Conservation (phyloP, 2,113 vertebrate species). For the Nyctibius bracteatus region DNA sequence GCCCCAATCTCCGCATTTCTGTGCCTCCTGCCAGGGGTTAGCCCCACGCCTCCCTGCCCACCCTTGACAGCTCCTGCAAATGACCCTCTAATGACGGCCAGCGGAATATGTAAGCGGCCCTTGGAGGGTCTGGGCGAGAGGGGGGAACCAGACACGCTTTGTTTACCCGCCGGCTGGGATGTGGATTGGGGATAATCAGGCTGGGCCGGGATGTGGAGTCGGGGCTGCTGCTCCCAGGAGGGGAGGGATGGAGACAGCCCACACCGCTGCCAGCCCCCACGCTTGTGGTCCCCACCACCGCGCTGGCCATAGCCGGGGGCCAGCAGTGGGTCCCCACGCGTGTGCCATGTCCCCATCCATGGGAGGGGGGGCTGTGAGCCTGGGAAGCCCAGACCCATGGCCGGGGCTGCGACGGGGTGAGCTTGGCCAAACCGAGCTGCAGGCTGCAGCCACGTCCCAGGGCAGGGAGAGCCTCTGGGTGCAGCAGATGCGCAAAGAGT, state of each 20-base stretch:
- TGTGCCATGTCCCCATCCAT: fast-evolving
- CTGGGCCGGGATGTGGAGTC: neutral
- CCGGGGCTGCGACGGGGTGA: neutral
- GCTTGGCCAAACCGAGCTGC: fast-evolving
- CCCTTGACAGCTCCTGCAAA: constrained; percentile 53
- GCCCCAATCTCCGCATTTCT: neutral
- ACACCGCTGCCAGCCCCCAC: neutral
- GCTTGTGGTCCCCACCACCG: fast-evolving
- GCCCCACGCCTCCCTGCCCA: neutral
- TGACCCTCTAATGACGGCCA: constrained; percentile 59
- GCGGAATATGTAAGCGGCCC: neutral
- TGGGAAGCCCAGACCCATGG: neutral
- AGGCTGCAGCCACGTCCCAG: neutral
- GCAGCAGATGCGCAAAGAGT: neutral
- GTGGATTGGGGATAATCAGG: constrained; percentile 61
- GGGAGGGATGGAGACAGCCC: neutral
- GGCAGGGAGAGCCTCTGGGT: neutral
- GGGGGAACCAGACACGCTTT: constrained; percentile 58
- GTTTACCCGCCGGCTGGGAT: constrained; percentile 51
- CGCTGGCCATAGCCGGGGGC: no score
- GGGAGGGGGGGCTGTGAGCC: neutral
- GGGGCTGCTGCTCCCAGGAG: neutral
- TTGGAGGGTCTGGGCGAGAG: neutral
- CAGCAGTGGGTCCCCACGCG: fast-evolving
- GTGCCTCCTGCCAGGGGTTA: neutral